Evolutionary conservation across 2,113 vertebrate species (phyloP).

Genomic region (Rhinopomastus cyanomelas): DNA sequence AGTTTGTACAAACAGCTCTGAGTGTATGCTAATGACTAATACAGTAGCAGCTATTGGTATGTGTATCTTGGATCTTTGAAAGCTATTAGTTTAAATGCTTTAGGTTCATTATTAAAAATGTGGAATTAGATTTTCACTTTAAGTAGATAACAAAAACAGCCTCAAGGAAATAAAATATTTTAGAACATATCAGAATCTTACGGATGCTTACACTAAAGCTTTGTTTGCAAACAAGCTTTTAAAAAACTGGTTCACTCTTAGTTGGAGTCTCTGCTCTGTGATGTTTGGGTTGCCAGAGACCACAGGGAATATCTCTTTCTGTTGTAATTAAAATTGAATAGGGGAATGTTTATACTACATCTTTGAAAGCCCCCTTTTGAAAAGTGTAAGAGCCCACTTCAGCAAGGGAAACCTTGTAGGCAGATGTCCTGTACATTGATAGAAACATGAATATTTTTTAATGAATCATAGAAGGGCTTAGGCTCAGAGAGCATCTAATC

Average conservation of each 20-base stretch:
- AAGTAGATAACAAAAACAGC: not conserved
- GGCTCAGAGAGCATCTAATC: no score
- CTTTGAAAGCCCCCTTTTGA: not conserved
- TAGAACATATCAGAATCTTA: not conserved
- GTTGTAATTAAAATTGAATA: not conserved
- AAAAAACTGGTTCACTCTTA: not conserved
- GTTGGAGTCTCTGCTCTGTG: not conserved
- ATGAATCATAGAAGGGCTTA: no score
- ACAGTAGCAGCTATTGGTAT: not conserved
- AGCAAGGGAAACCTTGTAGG: not conserved
- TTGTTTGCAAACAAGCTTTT: not conserved
- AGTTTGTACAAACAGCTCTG: not conserved
- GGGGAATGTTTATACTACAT: not conserved
- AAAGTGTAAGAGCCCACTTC: not conserved
- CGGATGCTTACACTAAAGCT: not conserved
- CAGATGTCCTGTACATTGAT: not conserved
- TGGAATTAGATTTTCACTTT: not conserved
- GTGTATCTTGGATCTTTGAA: not conserved
- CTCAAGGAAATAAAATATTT: slow-evolving; percentile 10
- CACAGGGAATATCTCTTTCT: not conserved
- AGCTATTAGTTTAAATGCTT: slow-evolving; percentile 8
- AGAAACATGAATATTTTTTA: not conserved
- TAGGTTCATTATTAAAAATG: slow-evolving; percentile 36
- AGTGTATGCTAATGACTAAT: not conserved
- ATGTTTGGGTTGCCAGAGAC: slow-evolving; percentile 6